Conservation (phyloP, 2,888 invertebrate genomes). For the Julus scandinavius region DNA sequence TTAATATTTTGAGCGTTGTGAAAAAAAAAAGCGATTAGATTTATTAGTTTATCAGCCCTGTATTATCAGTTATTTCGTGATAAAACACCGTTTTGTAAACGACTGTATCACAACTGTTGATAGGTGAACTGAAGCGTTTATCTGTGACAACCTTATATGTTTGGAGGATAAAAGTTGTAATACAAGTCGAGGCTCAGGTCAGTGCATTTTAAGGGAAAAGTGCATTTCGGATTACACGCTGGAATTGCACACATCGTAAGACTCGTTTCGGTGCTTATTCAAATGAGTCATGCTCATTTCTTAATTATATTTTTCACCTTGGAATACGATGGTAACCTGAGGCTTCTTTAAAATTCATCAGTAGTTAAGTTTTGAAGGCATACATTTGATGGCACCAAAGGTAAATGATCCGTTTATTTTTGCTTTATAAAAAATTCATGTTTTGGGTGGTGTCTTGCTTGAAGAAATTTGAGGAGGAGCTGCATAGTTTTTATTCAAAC, state of each 20-base stretch:
- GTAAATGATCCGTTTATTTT: slow-evolving; percentile 12
- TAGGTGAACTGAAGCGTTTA: background rate
- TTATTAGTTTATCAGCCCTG: slow-evolving; percentile 2
- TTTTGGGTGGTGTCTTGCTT: background rate
- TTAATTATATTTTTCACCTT: background rate
- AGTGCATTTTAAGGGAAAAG: background rate
- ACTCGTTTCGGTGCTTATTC: background rate
- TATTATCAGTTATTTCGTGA: background rate
- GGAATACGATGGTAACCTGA: background rate
- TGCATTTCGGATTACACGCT: background rate
- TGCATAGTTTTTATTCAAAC: slow-evolving; percentile 9
- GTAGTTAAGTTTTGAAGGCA: background rate
- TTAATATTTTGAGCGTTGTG: background rate
- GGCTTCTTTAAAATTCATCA: background rate
- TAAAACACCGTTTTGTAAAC: background rate
- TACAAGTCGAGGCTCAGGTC: background rate
- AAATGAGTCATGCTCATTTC: slow-evolving; percentile 4
- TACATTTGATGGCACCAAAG: background rate
- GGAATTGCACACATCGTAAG: background rate
- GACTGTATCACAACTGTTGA: background rate
- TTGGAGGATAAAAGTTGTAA: background rate
- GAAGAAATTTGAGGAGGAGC: background rate
- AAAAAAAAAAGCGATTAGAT: background rate
- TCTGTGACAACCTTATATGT: background rate
- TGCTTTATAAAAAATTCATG: background rate